Percentiles rank a stretch among this genome's conserved stretches.
These are phyloP conservation scores for Aphelenchoides fujianensis DNA, from an alignment of 1,140 invertebrate genomes.

Conservation along the genomic window DNA sequence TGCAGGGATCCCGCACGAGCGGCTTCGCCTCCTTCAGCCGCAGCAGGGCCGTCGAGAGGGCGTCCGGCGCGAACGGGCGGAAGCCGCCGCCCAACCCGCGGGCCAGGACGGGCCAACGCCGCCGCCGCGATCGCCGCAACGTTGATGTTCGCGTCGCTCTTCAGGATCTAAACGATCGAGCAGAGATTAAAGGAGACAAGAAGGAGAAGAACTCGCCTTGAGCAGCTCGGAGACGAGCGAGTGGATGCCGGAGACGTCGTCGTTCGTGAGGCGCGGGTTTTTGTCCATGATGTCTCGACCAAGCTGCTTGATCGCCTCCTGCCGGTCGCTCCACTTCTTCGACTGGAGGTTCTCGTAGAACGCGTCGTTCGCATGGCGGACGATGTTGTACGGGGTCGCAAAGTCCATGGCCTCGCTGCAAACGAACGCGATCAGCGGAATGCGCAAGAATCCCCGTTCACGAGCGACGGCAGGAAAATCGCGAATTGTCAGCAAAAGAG, in stretches of 20 bases:
- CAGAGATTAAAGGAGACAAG: conserved; percentile 10
- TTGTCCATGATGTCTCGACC: conserved; percentile 73
- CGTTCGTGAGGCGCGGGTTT: conserved; percentile 67
- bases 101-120: conserved; percentile 77
- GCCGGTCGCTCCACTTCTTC: conserved; percentile 95
- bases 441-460: too few relatives aligned
- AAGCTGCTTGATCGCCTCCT: conserved; percentile 79
- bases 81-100: conserved; percentile 83
- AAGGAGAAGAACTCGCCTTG: conserved; percentile 70
- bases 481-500: too few relatives aligned
- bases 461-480: too few relatives aligned
- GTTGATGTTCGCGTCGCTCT: conserved; percentile 90
- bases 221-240: conserved; percentile 76
- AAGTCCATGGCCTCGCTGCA: too few relatives aligned
- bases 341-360: conserved; percentile 82
- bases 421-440: too few relatives aligned
- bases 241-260: conserved; percentile 72
- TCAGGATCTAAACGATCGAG: conserved; percentile 8
- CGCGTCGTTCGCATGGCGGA: conserved; percentile 86
- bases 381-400: conserved; percentile 83
- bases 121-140: conserved; percentile 82
- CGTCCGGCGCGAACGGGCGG: conserved; percentile 71
- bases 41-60: conserved; percentile 78
- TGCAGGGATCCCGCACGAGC: conserved; percentile 68
- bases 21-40: conserved; percentile 97